Evolutionary conservation across 2,888 invertebrate species (phyloP), one percentile per base, ranked within the genome.

Genomic region (Conus canariensis): DNA sequence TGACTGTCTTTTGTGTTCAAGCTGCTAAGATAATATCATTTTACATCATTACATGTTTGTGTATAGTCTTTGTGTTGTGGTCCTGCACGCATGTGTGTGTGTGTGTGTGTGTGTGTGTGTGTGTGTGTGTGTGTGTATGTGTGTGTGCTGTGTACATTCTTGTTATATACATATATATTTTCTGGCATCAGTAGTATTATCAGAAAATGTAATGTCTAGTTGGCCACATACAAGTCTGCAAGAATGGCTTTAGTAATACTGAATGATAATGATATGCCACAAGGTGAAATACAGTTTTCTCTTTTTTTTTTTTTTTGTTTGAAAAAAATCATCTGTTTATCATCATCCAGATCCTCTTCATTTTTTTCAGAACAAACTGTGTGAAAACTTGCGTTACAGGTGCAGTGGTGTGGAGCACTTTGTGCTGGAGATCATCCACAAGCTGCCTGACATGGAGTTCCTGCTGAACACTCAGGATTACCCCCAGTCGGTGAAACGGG

Each of bases 371-470:
- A 45, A 45, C 45, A 45, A 45, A 45, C 45, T 45, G 45, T 45
- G 45, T 45, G 45, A 45, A 45, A 45, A 45, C 45, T 45, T 45
- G 45, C 45, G 45, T 45, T 45, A 45, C 92, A 95, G 99, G 93
- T 99, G 99, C 96, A 97, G 97, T 91, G 99, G 99, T 19, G 97
- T 99, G 60, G 99, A 99, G 96, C 97, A 99, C 96, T 99, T 99
- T 95, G 96, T 99, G 45, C 96, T 97, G 90, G 97, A 97, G 94
- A 94, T 98, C 9, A 97, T 98, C 82, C 96, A 97, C 10, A 97
- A 97, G 92, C 96, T 99, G 88, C 97, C 98, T 0, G 97, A 99
- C 95, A 97, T 98, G 97, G 99, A 99, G 96, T 96, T 99, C 91
- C 97, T 98, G 22, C 96, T 99, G 45, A 99, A 99, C 95, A 98